Evolutionary conservation across 2,113 vertebrate species (phyloP), one percentile per base, ranked within the genome.

Genomic region (Promerops cafer): DNA sequence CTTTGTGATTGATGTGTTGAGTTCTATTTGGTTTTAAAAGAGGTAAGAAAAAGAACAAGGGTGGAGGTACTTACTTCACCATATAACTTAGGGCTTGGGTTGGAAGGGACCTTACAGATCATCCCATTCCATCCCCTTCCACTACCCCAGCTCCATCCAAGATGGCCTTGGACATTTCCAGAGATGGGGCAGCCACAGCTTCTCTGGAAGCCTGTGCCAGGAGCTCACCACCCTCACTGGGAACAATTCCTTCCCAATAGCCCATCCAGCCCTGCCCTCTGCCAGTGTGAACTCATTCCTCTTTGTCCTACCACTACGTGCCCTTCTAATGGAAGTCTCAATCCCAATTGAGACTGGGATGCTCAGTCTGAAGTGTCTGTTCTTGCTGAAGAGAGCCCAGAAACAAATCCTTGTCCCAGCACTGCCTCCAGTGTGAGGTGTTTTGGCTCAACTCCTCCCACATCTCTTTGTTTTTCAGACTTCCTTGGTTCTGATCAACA

Each of bases 401-500:
- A 94, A 91, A 77, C 50, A 93, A 92, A 93, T 22, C 52, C 35
- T 54, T 0, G 3, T 63, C 22, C 35, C 50, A 83, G n/a, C 0
- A 24, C 18, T 94, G 90, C 70, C 81, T 84, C 53, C 1, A 2
- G 21, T 1, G 3, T 9, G 30, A 89, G 69, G 64, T 31, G 50
- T 74, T 92, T 66, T 54, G 45, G n/a, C 50, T 93, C 71, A 77
- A 8, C 40, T 89, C 71, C 66, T 86, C 86, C 57, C 56, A 72
- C 42, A 40, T 13, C 61, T 87, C 87, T 94, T 96, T 95, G 93
- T 93, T 89, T 96, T 72, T 90, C 82, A 72, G 39, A 95, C 80
- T 93, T 95, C 90, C 86, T 87, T 92, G 94, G 88, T 76, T 82
- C 87, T 92, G 74, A 70, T 91, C 86, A 93, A 93, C 61, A 83